Conservation (phyloP, 2,888 invertebrate species). For the Oscheius onirici region DNA sequence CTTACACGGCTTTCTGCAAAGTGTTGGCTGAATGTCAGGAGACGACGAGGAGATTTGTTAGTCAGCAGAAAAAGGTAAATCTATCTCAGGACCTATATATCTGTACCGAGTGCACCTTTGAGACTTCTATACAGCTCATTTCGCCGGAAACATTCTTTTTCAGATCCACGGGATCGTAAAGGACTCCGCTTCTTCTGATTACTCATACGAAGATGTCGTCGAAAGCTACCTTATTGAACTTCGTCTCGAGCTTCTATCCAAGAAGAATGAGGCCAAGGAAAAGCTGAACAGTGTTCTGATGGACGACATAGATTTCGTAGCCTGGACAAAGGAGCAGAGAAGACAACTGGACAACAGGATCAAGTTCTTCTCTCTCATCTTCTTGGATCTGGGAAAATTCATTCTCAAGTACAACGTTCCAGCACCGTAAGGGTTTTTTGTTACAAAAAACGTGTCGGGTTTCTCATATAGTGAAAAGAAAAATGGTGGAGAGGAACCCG, state of each 20-base stretch:
- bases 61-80: constrained; percentile 28
- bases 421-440: background rate
- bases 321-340: background rate
- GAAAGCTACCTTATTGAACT: background rate
- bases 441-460: too few species aligned
- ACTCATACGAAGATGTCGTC: background rate
- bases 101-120: too few species aligned
- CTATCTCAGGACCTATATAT: too few species aligned
- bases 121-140: too few species aligned
- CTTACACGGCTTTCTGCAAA: background rate
- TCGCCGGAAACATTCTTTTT: background rate
- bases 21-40: background rate
- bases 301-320: background rate
- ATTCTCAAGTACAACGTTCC: constrained; percentile 3
- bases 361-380: constrained; percentile 2
- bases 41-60: background rate
- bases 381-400: constrained; percentile 5
- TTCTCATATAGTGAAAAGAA: too few species aligned
- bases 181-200: background rate
- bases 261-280: constrained; percentile 6
- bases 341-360: background rate
- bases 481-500: too few species aligned
- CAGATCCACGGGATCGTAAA: background rate
- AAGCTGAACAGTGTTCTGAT: background rate
- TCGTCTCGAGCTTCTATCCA: background rate